Base-by-base conservation (phyloP, 2,888 invertebrate species). In the Therioaphis trifolii region DNA sequence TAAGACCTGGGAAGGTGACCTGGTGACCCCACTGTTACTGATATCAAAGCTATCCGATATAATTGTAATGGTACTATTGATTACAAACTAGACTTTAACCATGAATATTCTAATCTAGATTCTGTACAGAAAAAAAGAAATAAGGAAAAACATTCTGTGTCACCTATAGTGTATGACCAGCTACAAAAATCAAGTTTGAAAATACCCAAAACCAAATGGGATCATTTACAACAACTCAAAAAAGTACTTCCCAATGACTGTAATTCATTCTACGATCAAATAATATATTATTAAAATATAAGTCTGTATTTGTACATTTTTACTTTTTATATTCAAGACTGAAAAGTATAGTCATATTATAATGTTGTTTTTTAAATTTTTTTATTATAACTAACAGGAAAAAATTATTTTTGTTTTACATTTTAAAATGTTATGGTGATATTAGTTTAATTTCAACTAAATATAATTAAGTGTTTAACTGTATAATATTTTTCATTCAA, bases 11-110 rank as follows among this genome's bases (percentile, higher is more conserved):
- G 11, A 71, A 71, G 27, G 12, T 27, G n/a, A 18, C 27, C 76
- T 77, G 77, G 84, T 49, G 85, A 86, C 75, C 72, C 86, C 52
- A 77, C 84, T 43, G 84, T 85, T 14, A 85, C 85, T 40, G 82
- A 85, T 43, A 58, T 86, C 58, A 49, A 84, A 72, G 84, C 80
- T 75, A 21, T 86, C 14, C 78, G 84, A 68, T 86, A 85, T 80
- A 69, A 46, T 46, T 74, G 84, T 29, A 66, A 77, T 79, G 85
- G 85, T 43, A 76, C 69, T 49, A 85, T 86, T 61, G 63, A 79
- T 24, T 86, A 85, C 68, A 86, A 85, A 76, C 68, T 86, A 78
- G 46, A 78, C 46, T 78, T 66, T 46, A 46, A 77, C n/a, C 35
- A 77, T 46, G 24, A 78, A 35, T 78, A 71, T 71, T 49, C 49